A percentile compares a stretch with the other conserved stretches of the same genome.
Evolutionary conservation across 1,140 invertebrate genomes (phyloP).

Genomic region (Drosophila nebulosa): DNA sequence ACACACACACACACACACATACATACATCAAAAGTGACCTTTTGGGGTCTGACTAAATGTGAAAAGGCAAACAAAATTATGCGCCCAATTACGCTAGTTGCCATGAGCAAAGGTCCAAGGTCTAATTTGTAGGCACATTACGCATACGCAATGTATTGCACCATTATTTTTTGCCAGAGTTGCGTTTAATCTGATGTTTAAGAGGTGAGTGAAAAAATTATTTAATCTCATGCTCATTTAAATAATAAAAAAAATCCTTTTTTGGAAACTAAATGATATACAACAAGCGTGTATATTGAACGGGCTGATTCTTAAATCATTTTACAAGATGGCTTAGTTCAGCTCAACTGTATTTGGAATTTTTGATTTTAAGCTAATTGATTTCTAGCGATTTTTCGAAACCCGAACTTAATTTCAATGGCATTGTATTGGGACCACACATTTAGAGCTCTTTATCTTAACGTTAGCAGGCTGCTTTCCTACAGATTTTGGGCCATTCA

Average conservation of each 20-base stretch:
- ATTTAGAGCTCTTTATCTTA: conserved; percentile 16
- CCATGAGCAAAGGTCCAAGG: conserved; percentile 8
- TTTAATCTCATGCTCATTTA: too few relatives aligned
- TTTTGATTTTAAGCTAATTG: background rate
- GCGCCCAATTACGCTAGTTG: conserved; percentile 51
- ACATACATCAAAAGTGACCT: conserved; percentile 46
- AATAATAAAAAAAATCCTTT: too few relatives aligned
- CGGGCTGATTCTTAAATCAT: too few relatives aligned
- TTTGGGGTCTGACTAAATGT: conserved; percentile 43
- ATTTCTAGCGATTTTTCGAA: background rate
- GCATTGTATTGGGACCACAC: too few relatives aligned
- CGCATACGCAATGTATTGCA: conserved; percentile 39
- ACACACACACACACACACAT: conserved; percentile 3
- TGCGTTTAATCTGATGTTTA: too few relatives aligned
- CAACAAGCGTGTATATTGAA: too few relatives aligned
- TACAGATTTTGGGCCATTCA: conserved; percentile 2
- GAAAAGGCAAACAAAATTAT: conserved; percentile 55
- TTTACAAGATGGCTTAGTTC: too few relatives aligned
- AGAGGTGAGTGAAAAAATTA: too few relatives aligned
- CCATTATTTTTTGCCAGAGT: background rate
- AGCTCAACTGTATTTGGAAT: too few relatives aligned
- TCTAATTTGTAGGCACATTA: conserved; percentile 5
- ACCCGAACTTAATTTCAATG: background rate
- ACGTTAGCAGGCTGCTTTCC: background rate
- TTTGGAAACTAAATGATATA: too few relatives aligned